Conservation (phyloP, 2,797 vertebrate species). For the Sarcoramphus papa region DNA sequence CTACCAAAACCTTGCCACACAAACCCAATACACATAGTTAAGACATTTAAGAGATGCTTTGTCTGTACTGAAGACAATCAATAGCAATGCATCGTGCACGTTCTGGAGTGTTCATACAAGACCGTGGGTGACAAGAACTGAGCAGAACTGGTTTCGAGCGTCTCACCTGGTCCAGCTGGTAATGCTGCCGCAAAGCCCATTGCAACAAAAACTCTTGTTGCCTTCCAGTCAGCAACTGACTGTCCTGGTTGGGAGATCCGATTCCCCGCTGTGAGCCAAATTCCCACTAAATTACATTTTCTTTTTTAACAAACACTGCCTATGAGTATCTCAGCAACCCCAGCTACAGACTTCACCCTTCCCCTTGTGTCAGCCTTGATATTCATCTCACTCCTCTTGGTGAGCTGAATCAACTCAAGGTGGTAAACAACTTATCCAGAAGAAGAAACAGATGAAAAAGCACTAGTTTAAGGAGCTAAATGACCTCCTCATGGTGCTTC, state of each 20-base stretch:
- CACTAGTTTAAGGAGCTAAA: background rate
- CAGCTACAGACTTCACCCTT: too few species aligned
- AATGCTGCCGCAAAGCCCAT: background rate
- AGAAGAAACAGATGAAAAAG: background rate
- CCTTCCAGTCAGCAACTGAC: background rate
- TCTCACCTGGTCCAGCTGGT: background rate
- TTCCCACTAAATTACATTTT: background rate
- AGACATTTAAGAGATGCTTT: background rate
- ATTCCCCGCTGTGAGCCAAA: too few species aligned
- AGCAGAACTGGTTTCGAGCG: background rate
- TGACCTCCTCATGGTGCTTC: background rate
- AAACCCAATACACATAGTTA: background rate
- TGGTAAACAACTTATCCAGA: background rate
- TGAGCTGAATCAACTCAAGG: background rate
- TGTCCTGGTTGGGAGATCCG: background rate
- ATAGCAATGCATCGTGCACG: fast-evolving
- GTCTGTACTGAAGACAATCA: background rate
- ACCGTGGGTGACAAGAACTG: background rate
- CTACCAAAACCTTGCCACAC: too few species aligned
- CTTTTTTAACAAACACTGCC: background rate
- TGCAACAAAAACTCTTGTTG: too few species aligned
- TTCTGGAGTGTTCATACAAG: background rate
- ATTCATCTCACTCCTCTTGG: background rate
- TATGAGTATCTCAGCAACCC: background rate
- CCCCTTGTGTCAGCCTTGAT: background rate